Evolutionary conservation across 2,797 vertebrate species (phyloP), one percentile per base, ranked within the genome.

Genomic region (Tiaroga cobitis): DNA sequence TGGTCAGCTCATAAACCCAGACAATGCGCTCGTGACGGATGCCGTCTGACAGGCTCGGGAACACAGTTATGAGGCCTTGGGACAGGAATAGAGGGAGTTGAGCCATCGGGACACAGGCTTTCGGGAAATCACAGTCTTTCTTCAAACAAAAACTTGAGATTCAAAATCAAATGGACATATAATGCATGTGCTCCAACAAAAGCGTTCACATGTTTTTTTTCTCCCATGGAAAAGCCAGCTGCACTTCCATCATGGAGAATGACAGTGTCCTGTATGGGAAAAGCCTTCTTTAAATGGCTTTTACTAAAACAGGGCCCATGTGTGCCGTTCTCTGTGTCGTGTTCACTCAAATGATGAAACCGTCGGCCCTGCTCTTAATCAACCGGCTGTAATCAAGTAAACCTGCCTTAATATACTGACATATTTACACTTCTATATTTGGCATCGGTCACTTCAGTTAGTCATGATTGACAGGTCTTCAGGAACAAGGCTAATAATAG

Each of bases 41-140:
- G 46, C 13, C 43, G 15, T 16, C 15, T 49, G 46, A 16, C 46
- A 49, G 46, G 46, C 15, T 49, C 15, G 46, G 46, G 46, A 49
- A 46, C 43, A 46, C 46, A 16, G 15, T 1, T 93, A 93, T 94
- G 86, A 85, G 37, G 82, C 80, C 68, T 49, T 34, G 76, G 81
- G 72, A 79, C 59, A 87, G 86, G 90, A 86, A 89, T 80, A 84
- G 75, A 49, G 74, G n/a, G 87, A 88, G 41, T 8, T 41, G 41
- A 29, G 41, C 73, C 83, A 84, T 73, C 85, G 84, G 88, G 87
- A 89, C 84, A 88, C 89, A 86, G 63, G 83, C 80, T 73, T 82
- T 86, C 83, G 69, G 74, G 80, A 88, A 76, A 85, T 34, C 83
- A 70, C 51, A 91, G 86, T 89, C 90, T 80, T 88, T 87, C 87